phyloP scores from a whole-genome alignment of 2,888 invertebrate genomes.

The Athalia cordata region DNA sequence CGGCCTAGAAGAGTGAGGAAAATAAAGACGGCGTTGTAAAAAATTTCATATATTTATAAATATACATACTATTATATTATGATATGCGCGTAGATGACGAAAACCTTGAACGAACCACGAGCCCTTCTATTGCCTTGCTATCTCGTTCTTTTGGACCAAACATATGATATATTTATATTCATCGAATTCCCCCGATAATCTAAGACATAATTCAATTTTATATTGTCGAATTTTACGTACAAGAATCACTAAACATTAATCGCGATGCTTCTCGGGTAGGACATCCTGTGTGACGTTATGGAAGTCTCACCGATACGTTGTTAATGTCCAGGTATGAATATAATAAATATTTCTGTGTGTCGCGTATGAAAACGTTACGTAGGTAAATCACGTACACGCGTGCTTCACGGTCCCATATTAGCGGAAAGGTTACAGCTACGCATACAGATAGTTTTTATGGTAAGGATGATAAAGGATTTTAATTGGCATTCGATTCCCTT shows the following conservation, averaged over 20 bases:
- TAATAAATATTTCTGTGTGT: background rate
- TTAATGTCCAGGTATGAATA: conserved; percentile 10
- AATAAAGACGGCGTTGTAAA: too few species aligned
- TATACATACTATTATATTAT: too few species aligned
- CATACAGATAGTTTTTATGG: conserved; percentile 16
- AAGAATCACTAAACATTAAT: background rate
- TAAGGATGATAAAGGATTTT: background rate
- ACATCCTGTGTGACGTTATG: conserved; percentile 10
- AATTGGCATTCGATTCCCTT: background rate
- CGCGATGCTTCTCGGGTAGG: background rate
- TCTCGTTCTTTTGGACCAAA: too few species aligned
- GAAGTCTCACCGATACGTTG: background rate
- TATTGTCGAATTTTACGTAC: too few species aligned
- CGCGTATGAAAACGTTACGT: background rate
- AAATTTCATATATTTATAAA: too few species aligned
- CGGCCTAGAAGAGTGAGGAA: too few species aligned
- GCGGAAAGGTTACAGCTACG: conserved; percentile 20
- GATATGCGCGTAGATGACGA: too few species aligned
- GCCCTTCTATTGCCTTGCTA: too few species aligned
- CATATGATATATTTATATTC: too few species aligned
- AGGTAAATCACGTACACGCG: conserved; percentile 1
- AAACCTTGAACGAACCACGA: too few species aligned
- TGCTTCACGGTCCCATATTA: conserved; percentile 18
- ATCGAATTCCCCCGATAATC: too few species aligned
- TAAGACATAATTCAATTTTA: too few species aligned